Base-by-base conservation (phyloP, 2,888 invertebrate species). In the Perithous albicinctus region DNA sequence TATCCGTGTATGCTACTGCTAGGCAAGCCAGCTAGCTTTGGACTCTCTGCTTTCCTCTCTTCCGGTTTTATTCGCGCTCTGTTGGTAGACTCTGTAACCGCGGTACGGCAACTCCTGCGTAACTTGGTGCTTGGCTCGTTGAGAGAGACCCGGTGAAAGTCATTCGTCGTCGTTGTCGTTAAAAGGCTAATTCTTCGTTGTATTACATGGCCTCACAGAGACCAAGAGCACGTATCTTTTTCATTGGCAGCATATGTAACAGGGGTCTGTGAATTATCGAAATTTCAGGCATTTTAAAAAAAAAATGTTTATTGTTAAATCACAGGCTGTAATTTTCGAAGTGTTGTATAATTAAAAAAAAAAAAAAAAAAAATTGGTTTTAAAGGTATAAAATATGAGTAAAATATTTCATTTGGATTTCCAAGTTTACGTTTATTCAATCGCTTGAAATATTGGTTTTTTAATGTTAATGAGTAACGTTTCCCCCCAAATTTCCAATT, bases 131-230 rank as follows among this genome's bases (percentile, higher is more conserved):
- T 73, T 54, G 72, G 18, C 38, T 70, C 32, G 59, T 38, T 67
- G 59, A 46, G 56, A 54, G 67, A 38, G n/a, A n/a, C n/a, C n/a
- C 77, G 78, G 81, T 81, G 81, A 81, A 81, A 74, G 74, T 81
- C 81, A 81, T 81, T 78, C 73, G 67, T 72, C 76, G 64, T 66
- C 51, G 67, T 48, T 1, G 18, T 48, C 32, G 51, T 67, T 48
- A 66, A 48, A 29, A 32, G 48, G 29, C 66, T 48, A 32, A 66
- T 66, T 48, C 32, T 7, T 29, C 32, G 29, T n/a, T 18, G 18
- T 20, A 20, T 67, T 20, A 18, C 20, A 48, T 35, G n/a, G 12
- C 48, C 12, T 56, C 29, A 10, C n/a, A 20, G 20, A 10, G 23
- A 51, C 20, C 4, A 10, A n/a, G n/a, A n/a, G n/a, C n/a, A 23